Base-by-base conservation (phyloP, 1,140 invertebrate species). In the Hylaeus volcanicus region DNA sequence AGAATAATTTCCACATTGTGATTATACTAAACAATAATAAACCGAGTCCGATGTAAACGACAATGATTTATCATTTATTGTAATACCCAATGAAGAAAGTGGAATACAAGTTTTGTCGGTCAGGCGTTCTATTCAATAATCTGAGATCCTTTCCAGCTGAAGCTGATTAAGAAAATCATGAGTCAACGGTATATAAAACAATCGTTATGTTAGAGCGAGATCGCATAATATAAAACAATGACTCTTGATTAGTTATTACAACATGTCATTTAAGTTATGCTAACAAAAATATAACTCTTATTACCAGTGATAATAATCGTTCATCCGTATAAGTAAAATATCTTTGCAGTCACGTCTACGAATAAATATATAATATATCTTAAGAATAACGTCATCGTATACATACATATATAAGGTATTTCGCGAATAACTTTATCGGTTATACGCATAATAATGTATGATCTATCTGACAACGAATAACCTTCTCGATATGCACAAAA, bases 251-350 rank as follows among this genome's bases (percentile, higher is more conserved):
- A 85, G 79, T 81, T 77, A 66, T 81, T 83, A 87, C 78, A 87
- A 86, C 77, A 74, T 70, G 51, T 80, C 70, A 74, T 82, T 86
- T 85, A 85, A 64, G 78, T 85, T 84, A 83, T 68, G 73, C 84
- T 90, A 86, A 90, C 86, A 90, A 90, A 90, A 90, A 90, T 89
- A 89, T 88, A 85, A 86, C 58, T 89, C 88, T 88, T 81, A 82
- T 88, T 88, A 82, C 74, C 84, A 82, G 65, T 73, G 73, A 79
- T 64, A 82, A 78, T 74, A 85, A 82, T 81, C 75, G 55, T 88
- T 74, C 82, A 63, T 83, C 39, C 64, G 55, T 86, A 88, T 88
- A 89, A 88, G 84, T 90, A 89, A 90, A 89, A 90, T 91, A 90
- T 86, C 75, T 83, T 79, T 86, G 76, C 82, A 87, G 78, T 87